Conservation (phyloP, 2,888 invertebrate genomes). For the Loripinus fragilis region DNA sequence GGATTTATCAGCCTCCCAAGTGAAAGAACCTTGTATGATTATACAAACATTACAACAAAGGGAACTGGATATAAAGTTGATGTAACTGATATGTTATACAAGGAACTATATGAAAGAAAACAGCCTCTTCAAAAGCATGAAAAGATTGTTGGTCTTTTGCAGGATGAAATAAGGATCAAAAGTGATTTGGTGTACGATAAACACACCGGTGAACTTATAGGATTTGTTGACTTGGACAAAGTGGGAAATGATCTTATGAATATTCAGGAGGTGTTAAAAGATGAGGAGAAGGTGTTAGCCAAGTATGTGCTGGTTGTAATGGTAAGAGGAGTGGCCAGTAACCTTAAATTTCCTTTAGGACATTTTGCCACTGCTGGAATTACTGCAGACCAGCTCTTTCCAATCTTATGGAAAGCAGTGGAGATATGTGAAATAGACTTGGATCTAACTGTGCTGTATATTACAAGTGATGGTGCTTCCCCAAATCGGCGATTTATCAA, state of each 20-base stretch:
- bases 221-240: conserved; percentile 41
- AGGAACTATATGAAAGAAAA: too few species aligned
- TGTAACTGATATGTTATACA: too few species aligned
- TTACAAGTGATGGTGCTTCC: conserved; percentile 58
- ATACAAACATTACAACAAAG: too few species aligned
- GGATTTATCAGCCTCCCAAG: too few species aligned
- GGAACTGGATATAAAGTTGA: too few species aligned
- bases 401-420: conserved; percentile 57
- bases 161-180: conserved; percentile 54
- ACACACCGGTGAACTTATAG: conserved; percentile 54
- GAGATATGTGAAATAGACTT: conserved; percentile 37
- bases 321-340: conserved; percentile 37
- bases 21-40: too few species aligned
- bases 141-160: conserved; percentile 19
- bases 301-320: conserved; percentile 44
- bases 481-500: conserved; percentile 53
- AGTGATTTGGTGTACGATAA: conserved; percentile 57
- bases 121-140: not conserved
- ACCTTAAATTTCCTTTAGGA: conserved; percentile 49
- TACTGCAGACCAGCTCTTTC: conserved; percentile 53
- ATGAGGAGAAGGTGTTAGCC: conserved; percentile 22
- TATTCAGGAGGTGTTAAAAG: not conserved
- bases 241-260: not conserved
- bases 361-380: conserved; percentile 51
- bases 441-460: conserved; percentile 39